A percentile compares a stretch with the other conserved stretches of the same genome.
Evolutionary conservation across 1,140 invertebrate genomes (phyloP).

Genomic region (Trinorchestia longiramus): DNA sequence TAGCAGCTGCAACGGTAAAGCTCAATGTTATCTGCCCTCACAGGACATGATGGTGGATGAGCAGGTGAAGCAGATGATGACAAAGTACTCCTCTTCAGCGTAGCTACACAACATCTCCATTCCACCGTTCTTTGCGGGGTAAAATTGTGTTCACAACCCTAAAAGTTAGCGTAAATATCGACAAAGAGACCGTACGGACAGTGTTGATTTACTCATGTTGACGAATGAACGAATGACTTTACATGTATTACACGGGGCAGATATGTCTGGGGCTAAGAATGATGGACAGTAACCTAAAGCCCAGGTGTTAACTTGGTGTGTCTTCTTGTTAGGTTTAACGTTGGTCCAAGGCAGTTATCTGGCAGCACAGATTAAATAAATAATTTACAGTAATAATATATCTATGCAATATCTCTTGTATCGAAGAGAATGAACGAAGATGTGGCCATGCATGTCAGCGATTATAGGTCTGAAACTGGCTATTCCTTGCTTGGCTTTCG

Average conservation of each 20-base stretch:
- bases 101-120: not conserved
- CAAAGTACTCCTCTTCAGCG: not conserved
- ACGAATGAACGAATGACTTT: not conserved
- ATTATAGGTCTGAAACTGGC: no score
- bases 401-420: no score
- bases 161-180: not conserved
- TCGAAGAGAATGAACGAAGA: no score
- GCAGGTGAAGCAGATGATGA: conserved; percentile 21
- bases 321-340: no score
- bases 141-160: not conserved
- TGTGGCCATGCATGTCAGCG: no score
- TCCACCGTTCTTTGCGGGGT: not conserved
- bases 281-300: not conserved
- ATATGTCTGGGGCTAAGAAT: not conserved
- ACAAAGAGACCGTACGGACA: not conserved
- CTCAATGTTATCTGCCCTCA: not conserved
- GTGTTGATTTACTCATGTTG: not conserved
- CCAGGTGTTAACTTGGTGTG: not conserved
- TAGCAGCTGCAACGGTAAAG: not conserved
- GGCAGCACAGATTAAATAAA: no score
- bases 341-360: no score
- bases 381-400: no score
- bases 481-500: no score
- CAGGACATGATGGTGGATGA: conserved; percentile 32
- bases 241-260: not conserved